Evolutionary conservation across 2,797 vertebrate genomes (phyloP).

Genomic region (Mormyrops attenuatus): DNA sequence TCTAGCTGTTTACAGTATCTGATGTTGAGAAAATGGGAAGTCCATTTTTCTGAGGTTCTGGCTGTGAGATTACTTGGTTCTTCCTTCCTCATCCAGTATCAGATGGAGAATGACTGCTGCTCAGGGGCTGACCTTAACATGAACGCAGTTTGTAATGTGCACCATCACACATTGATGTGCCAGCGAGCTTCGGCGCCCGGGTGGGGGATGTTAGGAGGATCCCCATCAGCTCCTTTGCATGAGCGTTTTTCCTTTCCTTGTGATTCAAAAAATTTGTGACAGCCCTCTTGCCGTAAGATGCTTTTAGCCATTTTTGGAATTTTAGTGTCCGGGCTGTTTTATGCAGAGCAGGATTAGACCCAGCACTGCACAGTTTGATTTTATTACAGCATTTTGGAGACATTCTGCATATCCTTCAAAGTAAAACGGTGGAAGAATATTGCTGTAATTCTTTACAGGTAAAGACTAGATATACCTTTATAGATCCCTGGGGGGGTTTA

Average conservation of each 20-base stretch:
- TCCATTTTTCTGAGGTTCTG: neutral
- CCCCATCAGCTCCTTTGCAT: neutral
- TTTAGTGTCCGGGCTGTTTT: neutral
- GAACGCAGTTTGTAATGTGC: neutral
- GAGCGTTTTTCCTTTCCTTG: neutral
- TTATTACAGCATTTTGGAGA: neutral
- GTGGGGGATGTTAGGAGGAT: neutral
- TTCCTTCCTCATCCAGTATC: neutral
- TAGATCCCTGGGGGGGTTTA: neutral
- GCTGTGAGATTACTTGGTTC: neutral
- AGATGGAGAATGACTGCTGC: neutral
- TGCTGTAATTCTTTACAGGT: neutral
- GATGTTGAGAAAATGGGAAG: slow-evolving; percentile 11
- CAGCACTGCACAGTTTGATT: neutral
- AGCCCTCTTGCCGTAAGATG: slow-evolving; percentile 7
- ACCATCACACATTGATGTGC: neutral
- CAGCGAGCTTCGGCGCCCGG: neutral
- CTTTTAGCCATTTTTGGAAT: neutral
- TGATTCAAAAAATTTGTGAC: slow-evolving; percentile 16
- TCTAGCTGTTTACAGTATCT: neutral
- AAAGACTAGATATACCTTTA: neutral
- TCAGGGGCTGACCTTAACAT: neutral
- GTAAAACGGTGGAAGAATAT: neutral
- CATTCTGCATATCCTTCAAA: neutral
- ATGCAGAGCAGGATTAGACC: neutral